Percentiles rank a stretch among this genome's conserved stretches.
Conservation (phyloP, 2,888 invertebrate genomes). For the Electrophaes corylata region DNA sequence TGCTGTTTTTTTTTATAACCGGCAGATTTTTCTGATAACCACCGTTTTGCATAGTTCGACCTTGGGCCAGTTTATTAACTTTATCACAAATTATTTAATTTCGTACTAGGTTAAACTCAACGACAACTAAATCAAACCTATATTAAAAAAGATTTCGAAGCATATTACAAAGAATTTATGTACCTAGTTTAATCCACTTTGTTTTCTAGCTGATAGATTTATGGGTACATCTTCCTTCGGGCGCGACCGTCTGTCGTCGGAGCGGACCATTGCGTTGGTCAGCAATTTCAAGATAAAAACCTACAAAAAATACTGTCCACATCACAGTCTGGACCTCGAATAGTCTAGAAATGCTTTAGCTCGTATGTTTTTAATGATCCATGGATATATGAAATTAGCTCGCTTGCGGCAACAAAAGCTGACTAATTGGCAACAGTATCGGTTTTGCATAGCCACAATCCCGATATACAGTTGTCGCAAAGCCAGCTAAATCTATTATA, state of each 20-base stretch:
- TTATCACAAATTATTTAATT: not conserved
- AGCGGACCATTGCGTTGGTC: constrained; percentile 31
- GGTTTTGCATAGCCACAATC: constrained; percentile 52
- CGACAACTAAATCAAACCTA: too few species aligned
- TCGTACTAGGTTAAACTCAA: not conserved
- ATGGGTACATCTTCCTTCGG: constrained; percentile 47
- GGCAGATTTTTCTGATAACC: too few species aligned
- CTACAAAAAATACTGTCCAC: constrained; percentile 12
- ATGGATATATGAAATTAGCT: constrained; percentile 36
- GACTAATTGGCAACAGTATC: constrained; percentile 56
- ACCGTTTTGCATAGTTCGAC: too few species aligned
- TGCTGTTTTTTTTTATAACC: too few species aligned
- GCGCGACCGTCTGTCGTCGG: constrained; percentile 41
- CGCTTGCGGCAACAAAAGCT: constrained; percentile 46
- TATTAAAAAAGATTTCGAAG: constrained; percentile 23
- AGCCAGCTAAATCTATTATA: constrained; percentile 57
- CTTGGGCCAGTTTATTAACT: too few species aligned
- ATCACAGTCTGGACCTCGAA: not conserved
- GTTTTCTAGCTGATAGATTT: constrained; percentile 54
- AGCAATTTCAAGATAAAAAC: constrained; percentile 35
- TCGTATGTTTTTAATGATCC: constrained; percentile 8
- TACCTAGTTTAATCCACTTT: constrained; percentile 52
- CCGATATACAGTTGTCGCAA: constrained; percentile 51
- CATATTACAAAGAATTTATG: constrained; percentile 47
- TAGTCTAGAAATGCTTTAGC: constrained; percentile 3